Evolutionary conservation across 2,113 vertebrate species (phyloP).

Genomic region (Pelodiscus sinensis): DNA sequence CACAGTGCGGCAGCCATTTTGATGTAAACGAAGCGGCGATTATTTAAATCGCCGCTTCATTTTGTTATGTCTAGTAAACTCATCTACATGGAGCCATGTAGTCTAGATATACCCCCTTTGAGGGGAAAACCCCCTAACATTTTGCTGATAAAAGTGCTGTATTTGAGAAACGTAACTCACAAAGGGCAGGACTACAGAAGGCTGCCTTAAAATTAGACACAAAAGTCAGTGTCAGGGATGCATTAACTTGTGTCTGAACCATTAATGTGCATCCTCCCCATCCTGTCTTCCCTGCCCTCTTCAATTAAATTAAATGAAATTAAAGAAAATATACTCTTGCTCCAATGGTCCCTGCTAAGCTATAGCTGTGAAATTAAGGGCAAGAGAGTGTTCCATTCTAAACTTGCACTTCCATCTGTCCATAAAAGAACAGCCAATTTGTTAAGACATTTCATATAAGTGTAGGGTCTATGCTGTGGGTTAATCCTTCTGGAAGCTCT

Average conservation of each 20-base stretch:
- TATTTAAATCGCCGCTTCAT: no score
- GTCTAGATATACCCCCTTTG: no score
- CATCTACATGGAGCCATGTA: no score
- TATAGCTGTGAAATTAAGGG: rapidly evolving
- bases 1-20: no score
- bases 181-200: background rate
- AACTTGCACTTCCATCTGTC: background rate
- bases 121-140: background rate
- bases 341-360: background rate
- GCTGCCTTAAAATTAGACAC: background rate
- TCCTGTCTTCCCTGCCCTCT: conserved; percentile 26
- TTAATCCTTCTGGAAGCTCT: background rate
- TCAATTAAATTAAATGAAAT: conserved; percentile 10
- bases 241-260: conserved; percentile 16
- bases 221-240: background rate
- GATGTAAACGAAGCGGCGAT: no score
- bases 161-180: background rate
- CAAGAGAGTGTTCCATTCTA: rapidly evolving
- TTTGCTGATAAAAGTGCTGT: rapidly evolving
- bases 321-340: rapidly evolving
- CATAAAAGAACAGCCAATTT: background rate
- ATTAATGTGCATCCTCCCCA: conserved; percentile 14
- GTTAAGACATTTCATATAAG: background rate
- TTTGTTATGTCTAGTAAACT: no score
- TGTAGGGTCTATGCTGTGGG: background rate